Evolutionary conservation across 1,140 invertebrate species (phyloP), one percentile per base, ranked within the genome.

Genomic region (Limonius californicus): DNA sequence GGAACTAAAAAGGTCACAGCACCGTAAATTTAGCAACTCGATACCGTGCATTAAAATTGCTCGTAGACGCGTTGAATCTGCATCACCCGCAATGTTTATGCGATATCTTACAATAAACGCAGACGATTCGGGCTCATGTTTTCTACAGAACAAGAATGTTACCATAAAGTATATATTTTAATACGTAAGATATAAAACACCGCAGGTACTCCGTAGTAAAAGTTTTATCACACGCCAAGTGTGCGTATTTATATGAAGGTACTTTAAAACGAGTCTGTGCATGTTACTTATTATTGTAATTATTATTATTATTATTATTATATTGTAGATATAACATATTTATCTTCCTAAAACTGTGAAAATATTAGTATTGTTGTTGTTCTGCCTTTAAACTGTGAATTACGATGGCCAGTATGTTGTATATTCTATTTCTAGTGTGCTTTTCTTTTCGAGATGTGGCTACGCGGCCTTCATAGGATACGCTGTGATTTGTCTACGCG

Each of bases 81-180:
- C 58, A 23, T 53, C 20, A 19, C 18, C 21, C 21, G 4, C 7
- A n/a, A 16, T 20, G 45, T 53, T 20, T 45, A 15, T 20, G 9
- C n/a, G 47, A 42, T 54, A 23, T 30, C 35, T 39, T 32, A 55
- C 11, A 54, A 14, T 54, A 35, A 61, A 61, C 27, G 21, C 7
- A 27, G 9, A 27, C 23, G 3, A 27, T 27, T 30, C 20, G 39
- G 12, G 14, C 27, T n/a, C 9, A 19, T 35, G 47, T 47, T 45
- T n/a, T 16, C 23, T 14, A 32, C 30, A 20, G 16, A 20, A 55
- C 54, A 55, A 9, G 8, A 61, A 67, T 67, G 68, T 69, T 69
- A 67, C 68, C 68, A 69, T 65, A 65, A 67, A 69, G 19, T 65
- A 63, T 61, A 63, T 57, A 62, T 56, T 58, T 65, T 63, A 65